phyloP scores from a whole-genome alignment of 2,113 vertebrate species.

The Mirounga angustirostris region DNA sequence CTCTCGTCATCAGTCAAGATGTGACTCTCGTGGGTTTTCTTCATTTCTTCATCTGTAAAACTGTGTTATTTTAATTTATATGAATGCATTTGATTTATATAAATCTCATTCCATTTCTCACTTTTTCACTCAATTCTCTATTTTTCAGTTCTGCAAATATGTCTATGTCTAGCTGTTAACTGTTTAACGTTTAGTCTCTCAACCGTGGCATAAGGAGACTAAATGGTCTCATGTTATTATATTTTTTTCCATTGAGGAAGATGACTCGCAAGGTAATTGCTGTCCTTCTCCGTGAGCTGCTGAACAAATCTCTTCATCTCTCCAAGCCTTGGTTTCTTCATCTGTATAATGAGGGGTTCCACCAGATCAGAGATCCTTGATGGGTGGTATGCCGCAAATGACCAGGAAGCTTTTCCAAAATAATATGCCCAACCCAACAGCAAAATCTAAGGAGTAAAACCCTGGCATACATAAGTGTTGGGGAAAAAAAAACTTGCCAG shows the following conservation, averaged over 20 bases:
- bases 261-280: background rate
- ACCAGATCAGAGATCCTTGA: background rate
- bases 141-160: background rate
- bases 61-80: background rate
- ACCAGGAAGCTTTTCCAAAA: background rate
- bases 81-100: background rate
- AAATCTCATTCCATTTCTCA: background rate
- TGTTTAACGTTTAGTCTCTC: background rate
- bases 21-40: background rate
- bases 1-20: background rate
- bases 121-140: slow-evolving; percentile 17
- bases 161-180: background rate
- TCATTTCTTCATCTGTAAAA: background rate
- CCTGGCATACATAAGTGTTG: background rate
- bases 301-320: background rate
- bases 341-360: background rate
- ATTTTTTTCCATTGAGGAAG: background rate
- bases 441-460: slow-evolving; percentile 50
- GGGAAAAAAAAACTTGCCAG: background rate
- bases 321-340: background rate
- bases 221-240: background rate
- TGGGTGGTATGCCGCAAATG: background rate
- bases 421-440: background rate
- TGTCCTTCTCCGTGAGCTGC: background rate
- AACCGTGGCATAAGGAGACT: slow-evolving; percentile 17